Evolutionary conservation across 2,888 invertebrate genomes (phyloP), one percentile per base, ranked within the genome.

Genomic region (Cantharis rufa): DNA sequence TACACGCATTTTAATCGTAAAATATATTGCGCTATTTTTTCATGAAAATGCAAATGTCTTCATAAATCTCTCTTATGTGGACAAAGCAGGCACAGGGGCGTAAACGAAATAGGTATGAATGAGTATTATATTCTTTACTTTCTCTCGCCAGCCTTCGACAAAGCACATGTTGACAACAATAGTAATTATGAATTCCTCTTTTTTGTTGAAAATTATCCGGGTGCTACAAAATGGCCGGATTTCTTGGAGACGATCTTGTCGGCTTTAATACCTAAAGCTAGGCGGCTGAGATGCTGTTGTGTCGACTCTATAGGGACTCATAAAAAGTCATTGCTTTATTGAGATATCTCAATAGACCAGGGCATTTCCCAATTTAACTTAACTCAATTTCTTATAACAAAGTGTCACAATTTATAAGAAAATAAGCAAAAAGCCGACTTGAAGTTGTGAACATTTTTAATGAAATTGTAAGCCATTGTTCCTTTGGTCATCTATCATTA

Each of bases 261-360:
- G 62, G 48, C 76, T 78, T 79, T 76, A 75, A 78, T 78, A 78
- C 77, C 78, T 76, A 75, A 78, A 77, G 77, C 78, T 78, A 66
- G 68, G 75, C 76, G 70, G 32, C 77, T 68, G 78, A 77, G 75
- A 79, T 75, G 80, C 78, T 78, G 81, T 81, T 81, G 79, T 81
- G 81, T 80, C 80, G 71, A 76, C 80, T 79, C 82, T 76, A 78
- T 76, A 74, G 83, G 82, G 83, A 82, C 80, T 79, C 80, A 80
- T 83, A 83, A 83, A 83, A 83, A 83, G 81, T 82, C 82, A 82
- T 82, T 81, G 82, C 83, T 83, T 82, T 83, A 83, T 83, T 83
- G 83, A 83, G 82, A 80, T 81, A 80, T 80, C 80, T 71, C 71
- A 76, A 74, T 74, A 76, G 76, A 79, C 75, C 72, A 74, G 71